These are phyloP conservation scores for Drosophila sproati DNA, from an alignment of 1,140 invertebrate genomes.

Conservation along the genomic window DNA sequence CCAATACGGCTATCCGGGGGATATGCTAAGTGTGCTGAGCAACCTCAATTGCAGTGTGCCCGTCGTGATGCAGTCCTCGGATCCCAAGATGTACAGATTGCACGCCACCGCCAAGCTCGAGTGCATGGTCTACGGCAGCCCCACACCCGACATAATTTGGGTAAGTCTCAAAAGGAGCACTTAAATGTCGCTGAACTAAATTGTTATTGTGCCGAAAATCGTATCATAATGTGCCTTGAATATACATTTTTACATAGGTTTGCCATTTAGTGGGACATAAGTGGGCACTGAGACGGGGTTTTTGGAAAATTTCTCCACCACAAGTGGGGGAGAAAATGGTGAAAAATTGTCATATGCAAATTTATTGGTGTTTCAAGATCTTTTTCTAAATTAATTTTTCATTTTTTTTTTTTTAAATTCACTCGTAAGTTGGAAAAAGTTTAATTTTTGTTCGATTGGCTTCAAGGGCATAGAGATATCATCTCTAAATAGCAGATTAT, in stretches of 20 bases:
- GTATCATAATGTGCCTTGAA: background rate
- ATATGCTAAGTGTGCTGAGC: constrained; percentile 88
- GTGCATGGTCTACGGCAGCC: constrained; percentile 92
- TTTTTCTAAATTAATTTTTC: background rate
- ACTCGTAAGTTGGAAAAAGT: background rate
- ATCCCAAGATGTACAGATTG: constrained; percentile 87
- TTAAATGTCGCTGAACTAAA: background rate
- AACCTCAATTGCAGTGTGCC: constrained; percentile 90
- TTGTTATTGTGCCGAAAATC: background rate
- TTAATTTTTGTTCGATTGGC: background rate
- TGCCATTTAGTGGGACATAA: background rate
- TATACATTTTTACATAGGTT: background rate
- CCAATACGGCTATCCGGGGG: constrained; percentile 87
- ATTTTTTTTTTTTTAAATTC: background rate
- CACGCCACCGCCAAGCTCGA: constrained; percentile 89
- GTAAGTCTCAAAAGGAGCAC: constrained; percentile 81
- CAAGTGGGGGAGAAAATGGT: background rate
- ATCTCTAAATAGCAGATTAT: background rate
- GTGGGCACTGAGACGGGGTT: background rate
- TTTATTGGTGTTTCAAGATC: background rate
- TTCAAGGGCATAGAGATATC: background rate
- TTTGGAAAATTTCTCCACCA: background rate
- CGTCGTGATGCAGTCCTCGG: constrained; percentile 86
- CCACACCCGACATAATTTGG: constrained; percentile 93
- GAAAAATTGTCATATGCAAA: background rate